These are phyloP conservation scores for Hybognathus amarus DNA, from an alignment of 2,797 vertebrate species.

Conservation along the genomic window DNA sequence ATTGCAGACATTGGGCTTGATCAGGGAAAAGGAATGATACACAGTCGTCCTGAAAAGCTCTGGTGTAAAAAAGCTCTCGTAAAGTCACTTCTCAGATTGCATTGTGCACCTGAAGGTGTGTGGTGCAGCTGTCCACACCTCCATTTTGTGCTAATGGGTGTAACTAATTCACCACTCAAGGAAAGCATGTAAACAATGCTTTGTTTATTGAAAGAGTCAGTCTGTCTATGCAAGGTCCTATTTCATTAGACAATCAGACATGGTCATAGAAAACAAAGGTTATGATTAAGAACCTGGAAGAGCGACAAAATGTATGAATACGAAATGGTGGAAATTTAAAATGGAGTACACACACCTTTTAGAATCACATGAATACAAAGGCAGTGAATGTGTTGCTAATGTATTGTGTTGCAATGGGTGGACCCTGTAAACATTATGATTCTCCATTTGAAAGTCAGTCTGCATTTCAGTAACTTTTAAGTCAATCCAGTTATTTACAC, in stretches of 20 bases:
- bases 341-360: background rate
- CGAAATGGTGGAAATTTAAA: background rate
- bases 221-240: background rate
- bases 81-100: conserved; percentile 11
- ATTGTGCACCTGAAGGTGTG: conserved; percentile 36
- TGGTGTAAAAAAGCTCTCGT: background rate
- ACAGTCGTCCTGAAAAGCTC: conserved; percentile 13
- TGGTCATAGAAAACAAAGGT: background rate
- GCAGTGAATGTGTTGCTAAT: conserved; percentile 11
- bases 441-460: background rate
- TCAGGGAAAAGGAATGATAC: background rate
- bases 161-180: conserved; percentile 22
- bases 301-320: background rate
- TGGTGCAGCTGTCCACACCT: conserved; percentile 5
- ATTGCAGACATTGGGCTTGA: background rate
- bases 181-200: conserved; percentile 4
- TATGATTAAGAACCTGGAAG: background rate
- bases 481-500: background rate
- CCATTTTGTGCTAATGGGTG: conserved; percentile 40
- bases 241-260: conserved; percentile 18
- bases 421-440: background rate
- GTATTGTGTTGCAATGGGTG: background rate
- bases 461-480: background rate
- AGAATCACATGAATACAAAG: background rate
- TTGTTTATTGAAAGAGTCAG: conserved; percentile 22